Evolutionary conservation across 2,113 vertebrate species (phyloP).

Genomic region (Fulica atra): DNA sequence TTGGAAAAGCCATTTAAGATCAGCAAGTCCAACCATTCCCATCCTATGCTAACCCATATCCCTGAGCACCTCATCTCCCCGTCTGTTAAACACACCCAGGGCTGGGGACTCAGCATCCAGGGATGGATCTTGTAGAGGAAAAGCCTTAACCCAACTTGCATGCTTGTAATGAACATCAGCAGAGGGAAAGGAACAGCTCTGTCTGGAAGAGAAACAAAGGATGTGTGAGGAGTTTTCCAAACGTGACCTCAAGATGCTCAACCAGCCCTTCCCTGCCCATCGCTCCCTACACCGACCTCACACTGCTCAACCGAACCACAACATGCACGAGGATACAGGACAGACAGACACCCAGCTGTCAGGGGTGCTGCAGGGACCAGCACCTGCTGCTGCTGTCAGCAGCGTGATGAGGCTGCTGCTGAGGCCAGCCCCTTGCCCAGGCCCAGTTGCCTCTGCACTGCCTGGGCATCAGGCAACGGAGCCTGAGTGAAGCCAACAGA

Average conservation of each 20-base stretch:
- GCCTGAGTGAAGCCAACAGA: not conserved
- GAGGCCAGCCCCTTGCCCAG: not conserved
- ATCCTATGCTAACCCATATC: too few species aligned
- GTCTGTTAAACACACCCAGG: too few species aligned
- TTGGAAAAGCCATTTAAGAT: too few species aligned
- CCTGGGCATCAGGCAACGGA: not conserved
- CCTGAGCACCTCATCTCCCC: too few species aligned
- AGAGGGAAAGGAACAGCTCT: not conserved
- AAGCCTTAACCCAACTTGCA: not conserved
- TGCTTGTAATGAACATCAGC: not conserved
- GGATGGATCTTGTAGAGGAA: not conserved
- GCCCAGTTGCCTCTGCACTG: rapidly evolving
- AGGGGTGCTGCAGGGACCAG: rapidly evolving
- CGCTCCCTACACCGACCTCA: not conserved
- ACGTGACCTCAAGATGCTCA: not conserved
- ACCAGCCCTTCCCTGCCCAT: not conserved
- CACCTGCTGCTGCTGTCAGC: not conserved
- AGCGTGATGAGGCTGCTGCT: too few species aligned
- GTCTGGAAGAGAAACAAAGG: not conserved
- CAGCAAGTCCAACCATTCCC: too few species aligned
- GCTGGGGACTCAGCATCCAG: too few species aligned
- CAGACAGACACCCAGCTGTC: rapidly evolving
- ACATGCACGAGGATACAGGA: not conserved
- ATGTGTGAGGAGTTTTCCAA: not conserved
- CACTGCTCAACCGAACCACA: not conserved